A percentile compares a stretch with the other conserved stretches of the same genome.
Evolutionary conservation across 2,113 vertebrate species (phyloP).

Genomic region (Nannospalax galili): DNA sequence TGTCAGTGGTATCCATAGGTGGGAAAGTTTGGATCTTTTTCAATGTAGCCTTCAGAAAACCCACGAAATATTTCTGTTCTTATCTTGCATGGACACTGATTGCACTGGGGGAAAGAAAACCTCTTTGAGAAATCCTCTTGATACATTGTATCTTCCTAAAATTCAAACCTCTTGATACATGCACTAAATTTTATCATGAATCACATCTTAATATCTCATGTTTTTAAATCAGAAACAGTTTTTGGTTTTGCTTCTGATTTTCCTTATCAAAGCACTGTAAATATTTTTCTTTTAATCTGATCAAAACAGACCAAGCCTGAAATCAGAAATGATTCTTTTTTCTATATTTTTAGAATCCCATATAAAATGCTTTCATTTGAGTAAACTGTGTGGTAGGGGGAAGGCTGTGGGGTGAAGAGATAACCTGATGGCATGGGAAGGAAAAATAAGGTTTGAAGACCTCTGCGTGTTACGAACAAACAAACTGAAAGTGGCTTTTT

Average conservation of each 20-base stretch:
- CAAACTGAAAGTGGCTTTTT: background rate
- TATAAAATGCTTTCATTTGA: background rate
- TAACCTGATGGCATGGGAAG: background rate
- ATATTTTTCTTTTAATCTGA: slow-evolving; percentile 55
- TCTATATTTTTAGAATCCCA: slow-evolving; percentile 14
- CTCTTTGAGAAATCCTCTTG: slow-evolving; percentile 46
- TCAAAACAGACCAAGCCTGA: background rate
- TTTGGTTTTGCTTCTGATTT: slow-evolving; percentile 47
- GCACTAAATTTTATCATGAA: slow-evolving; percentile 30
- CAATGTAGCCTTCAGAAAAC: background rate
- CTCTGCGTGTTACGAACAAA: background rate
- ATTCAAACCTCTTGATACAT: background rate
- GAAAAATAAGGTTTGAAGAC: background rate
- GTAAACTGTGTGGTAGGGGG: background rate
- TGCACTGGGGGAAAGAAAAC: slow-evolving; percentile 32
- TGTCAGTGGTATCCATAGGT: background rate
- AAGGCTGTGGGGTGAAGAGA: background rate
- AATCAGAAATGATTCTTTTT: slow-evolving; percentile 48
- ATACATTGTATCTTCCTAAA: no score
- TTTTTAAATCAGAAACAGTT: slow-evolving; percentile 55
- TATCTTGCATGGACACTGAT: slow-evolving; percentile 9
- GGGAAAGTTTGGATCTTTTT: slow-evolving; percentile 14
- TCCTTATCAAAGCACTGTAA: slow-evolving; percentile 53
- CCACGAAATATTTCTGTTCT: slow-evolving; percentile 29
- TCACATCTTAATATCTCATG: slow-evolving; percentile 36